Base-by-base conservation (phyloP, 2,888 invertebrate genomes). In the Parnassius smintheus region DNA sequence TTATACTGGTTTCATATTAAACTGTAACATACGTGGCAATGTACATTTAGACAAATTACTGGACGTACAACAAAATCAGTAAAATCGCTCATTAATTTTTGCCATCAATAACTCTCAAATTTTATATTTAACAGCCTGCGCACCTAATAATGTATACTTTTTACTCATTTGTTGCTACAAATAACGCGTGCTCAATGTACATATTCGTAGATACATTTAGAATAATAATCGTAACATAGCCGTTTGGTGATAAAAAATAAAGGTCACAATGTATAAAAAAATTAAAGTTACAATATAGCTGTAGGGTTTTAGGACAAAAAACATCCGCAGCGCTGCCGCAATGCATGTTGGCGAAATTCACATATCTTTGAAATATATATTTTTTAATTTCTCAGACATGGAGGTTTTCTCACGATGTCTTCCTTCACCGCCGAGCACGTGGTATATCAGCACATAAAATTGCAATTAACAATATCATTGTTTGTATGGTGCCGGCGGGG, bases 71-170 rank as follows among this genome's bases (percentile, higher is more conserved):
- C 45, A 44, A 50, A 9, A 50, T 4, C 8, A 44, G 22, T 25
- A 9, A 25, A 44, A 10, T 13, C n/a, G 2, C 44, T 61, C 50
- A 45, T 35, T 13, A 7, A 22, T 41, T 35, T 41, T 3, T 56
- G 42, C 45, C 55, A 44, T 61, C 55, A 61, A 56, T 61, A 61
- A 50, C 48, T 60, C 25, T 61, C 55, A 61, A 13, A 25, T 44
- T 50, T 60, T 22, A 9, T 42, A 50, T 25, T 35, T 7, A 4
- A 35, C 35, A 35, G 56, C n/a, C 9, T 9, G 22, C 22, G 25
- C n/a, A 35, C 7, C 35, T 35, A 35, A 35, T 35, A 35, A 35
- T 35, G 35, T 7, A 7, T 44, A 61, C 11, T 56, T 61, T 50
- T 25, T 56, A 25, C 13, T 42, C 50, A 50, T 44, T 46, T 4